These are phyloP conservation scores for Phaedon cochleariae DNA, from an alignment of 2,888 invertebrate genomes.

Conservation along the genomic window DNA sequence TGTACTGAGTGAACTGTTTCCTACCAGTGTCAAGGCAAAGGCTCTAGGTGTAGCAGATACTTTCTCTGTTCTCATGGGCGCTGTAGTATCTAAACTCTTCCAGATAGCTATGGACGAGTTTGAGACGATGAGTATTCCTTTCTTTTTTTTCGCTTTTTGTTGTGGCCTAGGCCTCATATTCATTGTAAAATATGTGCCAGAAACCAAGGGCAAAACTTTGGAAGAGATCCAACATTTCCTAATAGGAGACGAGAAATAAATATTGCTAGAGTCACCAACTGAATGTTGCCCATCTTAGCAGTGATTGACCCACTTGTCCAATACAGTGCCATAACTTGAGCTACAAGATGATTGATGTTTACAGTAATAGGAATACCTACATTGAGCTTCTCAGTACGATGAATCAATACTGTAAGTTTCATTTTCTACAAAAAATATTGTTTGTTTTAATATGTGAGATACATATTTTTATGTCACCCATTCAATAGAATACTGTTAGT, in stretches of 20 bases:
- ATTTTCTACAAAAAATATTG: too few species aligned
- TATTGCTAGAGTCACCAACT: conserved; percentile 3
- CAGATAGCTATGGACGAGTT: conserved; percentile 65
- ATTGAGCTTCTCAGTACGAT: too few species aligned
- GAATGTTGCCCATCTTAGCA: too few species aligned
- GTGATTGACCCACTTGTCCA: too few species aligned
- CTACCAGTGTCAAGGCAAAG: conserved; percentile 66
- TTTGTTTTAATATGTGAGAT: too few species aligned
- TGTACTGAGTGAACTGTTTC: conserved; percentile 66
- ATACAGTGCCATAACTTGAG: too few species aligned
- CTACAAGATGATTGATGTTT: too few species aligned
- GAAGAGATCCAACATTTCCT: conserved; percentile 73
- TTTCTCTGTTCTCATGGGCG: conserved; percentile 63
- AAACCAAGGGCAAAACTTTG: conserved; percentile 76
- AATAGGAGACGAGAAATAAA: conserved; percentile 56
- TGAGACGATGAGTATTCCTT: conserved; percentile 69
- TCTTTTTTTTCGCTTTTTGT: conserved; percentile 70
- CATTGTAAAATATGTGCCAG: conserved; percentile 69
- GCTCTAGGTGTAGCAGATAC: conserved; percentile 66
- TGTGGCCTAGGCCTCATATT: conserved; percentile 70
- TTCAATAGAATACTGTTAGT: too few species aligned
- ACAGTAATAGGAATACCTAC: too few species aligned
- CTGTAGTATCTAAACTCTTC: conserved; percentile 63
- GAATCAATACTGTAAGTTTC: too few species aligned
- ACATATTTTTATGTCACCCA: too few species aligned